These are phyloP conservation scores for Takifugu bimaculatus DNA, from an alignment of 2,113 vertebrate species.

Conservation along the genomic window DNA sequence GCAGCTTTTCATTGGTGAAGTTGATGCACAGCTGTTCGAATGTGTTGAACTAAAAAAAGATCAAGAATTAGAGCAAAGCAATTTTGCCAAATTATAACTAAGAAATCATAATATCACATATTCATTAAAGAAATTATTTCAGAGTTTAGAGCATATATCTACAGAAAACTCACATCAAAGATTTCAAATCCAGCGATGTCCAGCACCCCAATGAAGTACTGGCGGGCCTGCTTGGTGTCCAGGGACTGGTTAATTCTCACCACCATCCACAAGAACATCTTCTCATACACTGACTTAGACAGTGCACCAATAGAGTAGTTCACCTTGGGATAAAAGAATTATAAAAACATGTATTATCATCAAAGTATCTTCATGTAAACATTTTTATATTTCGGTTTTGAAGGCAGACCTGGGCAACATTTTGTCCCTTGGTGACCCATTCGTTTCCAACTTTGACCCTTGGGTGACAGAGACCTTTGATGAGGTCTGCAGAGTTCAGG, in stretches of 20 bases:
- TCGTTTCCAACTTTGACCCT: slow-evolving; percentile 87
- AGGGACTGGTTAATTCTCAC: slow-evolving; percentile 70
- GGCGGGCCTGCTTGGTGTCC: slow-evolving; percentile 69
- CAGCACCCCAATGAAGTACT: slow-evolving; percentile 71
- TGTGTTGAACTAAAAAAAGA: slow-evolving; percentile 55
- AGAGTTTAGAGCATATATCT: not conserved
- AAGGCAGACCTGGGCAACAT: slow-evolving; percentile 80
- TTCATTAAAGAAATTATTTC: not conserved
- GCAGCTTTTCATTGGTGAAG: slow-evolving; percentile 81
- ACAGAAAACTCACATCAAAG: slow-evolving; percentile 62
- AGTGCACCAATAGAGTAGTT: slow-evolving; percentile 67
- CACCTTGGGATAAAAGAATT: slow-evolving; percentile 29
- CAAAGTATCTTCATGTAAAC: not conserved
- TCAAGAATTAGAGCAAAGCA: not conserved
- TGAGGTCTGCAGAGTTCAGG: slow-evolving; percentile 85
- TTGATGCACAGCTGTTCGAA: slow-evolving; percentile 80
- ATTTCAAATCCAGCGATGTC: slow-evolving; percentile 77
- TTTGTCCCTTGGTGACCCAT: slow-evolving; percentile 88
- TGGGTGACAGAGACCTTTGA: slow-evolving; percentile 82
- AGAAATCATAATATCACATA: slow-evolving; percentile 50
- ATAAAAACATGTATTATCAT: not conserved
- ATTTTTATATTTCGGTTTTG: not conserved
- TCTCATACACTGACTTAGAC: slow-evolving; percentile 73
- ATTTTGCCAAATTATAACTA: not conserved
- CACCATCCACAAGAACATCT: slow-evolving; percentile 76